Percentiles rank a stretch among this genome's conserved stretches.
Evolutionary conservation across 2,797 vertebrate genomes (phyloP).

Genomic region (Bryconaethiops microstoma): DNA sequence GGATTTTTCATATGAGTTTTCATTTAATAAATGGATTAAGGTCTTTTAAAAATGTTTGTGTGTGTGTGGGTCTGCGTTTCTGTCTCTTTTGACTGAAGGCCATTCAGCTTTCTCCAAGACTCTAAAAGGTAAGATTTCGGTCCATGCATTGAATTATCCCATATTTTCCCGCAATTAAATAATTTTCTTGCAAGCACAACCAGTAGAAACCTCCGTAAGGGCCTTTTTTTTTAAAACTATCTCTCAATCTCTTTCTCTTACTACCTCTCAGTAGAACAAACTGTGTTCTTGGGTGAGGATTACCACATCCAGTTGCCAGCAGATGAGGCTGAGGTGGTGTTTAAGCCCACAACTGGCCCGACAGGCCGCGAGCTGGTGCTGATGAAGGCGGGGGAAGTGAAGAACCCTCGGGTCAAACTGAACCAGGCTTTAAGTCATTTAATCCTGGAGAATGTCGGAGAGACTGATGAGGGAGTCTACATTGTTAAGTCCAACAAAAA

Average conservation of each 20-base stretch:
- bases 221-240: neutral
- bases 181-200: neutral
- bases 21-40: neutral
- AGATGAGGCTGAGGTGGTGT: constrained; percentile 61
- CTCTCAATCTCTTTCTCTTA: neutral
- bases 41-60: neutral
- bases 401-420: constrained; percentile 63
- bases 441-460: constrained; percentile 70
- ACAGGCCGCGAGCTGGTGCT: constrained; percentile 52
- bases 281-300: constrained; percentile 71
- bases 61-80: neutral
- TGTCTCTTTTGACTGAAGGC: neutral
- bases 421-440: constrained; percentile 66
- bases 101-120: constrained; percentile 66
- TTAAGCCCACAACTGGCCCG: constrained; percentile 52
- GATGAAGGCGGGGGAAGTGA: constrained; percentile 58
- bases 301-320: constrained; percentile 71
- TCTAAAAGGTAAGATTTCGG: constrained; percentile 66
- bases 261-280: constrained; percentile 49
- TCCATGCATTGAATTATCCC: neutral
- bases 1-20: neutral
- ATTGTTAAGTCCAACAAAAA: constrained; percentile 65
- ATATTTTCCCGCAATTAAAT: neutral
- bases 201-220: neutral
- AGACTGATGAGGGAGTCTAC: constrained; percentile 78